phyloP scores from a whole-genome alignment of 1,140 invertebrate genomes.

The Cecropterus lyciades region DNA sequence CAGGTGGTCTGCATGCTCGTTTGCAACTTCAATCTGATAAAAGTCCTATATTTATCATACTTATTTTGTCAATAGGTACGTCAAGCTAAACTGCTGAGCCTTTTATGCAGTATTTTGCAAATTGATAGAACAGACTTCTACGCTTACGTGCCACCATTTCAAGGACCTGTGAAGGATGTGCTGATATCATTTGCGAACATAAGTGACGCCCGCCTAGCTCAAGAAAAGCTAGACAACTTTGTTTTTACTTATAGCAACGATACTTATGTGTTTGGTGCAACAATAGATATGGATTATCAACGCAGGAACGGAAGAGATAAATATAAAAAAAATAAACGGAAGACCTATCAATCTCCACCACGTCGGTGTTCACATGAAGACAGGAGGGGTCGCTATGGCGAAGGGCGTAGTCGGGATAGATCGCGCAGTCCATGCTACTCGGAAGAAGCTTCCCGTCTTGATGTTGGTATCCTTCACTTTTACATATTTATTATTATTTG shows the following conservation, averaged over 20 bases:
- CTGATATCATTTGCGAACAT: background rate
- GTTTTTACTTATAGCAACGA: background rate
- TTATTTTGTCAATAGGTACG: too few relatives aligned
- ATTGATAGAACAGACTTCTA: background rate
- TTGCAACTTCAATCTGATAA: too few relatives aligned
- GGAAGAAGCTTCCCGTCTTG: background rate
- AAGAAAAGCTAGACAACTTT: conserved; percentile 4
- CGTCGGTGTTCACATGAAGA: too few relatives aligned
- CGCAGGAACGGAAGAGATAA: too few relatives aligned
- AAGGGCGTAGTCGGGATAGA: too few relatives aligned
- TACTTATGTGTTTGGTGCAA: conserved; percentile 7
- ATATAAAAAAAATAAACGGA: too few relatives aligned
- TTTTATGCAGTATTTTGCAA: background rate
- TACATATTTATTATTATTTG: too few relatives aligned
- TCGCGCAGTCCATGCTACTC: too few relatives aligned
- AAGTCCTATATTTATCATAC: too few relatives aligned
- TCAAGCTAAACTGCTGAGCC: background rate
- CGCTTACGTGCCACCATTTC: background rate
- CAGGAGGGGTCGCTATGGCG: too few relatives aligned
- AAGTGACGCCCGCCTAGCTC: background rate
- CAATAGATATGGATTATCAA: background rate
- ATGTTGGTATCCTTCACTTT: conserved; percentile 9
- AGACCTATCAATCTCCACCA: too few relatives aligned
- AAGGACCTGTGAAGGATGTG: background rate
- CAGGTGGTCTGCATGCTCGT: too few relatives aligned